phyloP scores from a whole-genome alignment of 64 coral and sea anemone species.

The Dendrophyllia cribrosa region DNA sequence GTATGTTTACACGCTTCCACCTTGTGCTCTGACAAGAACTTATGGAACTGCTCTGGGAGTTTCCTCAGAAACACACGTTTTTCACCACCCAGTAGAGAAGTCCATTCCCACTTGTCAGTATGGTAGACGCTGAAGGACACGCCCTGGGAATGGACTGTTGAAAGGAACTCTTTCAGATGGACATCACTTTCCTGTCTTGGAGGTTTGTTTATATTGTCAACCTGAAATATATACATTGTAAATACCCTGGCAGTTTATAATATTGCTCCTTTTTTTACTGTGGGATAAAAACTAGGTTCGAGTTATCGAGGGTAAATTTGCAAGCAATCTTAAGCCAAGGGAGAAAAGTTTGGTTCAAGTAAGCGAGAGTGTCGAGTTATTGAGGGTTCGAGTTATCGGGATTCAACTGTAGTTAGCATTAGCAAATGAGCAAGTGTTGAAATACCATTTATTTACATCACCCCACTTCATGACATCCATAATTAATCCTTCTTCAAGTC shows the following conservation, averaged over 20 bases:
- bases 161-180: background rate
- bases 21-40: background rate
- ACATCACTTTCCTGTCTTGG: background rate
- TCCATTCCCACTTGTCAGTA: slow-evolving; percentile 45
- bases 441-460: slow-evolving; percentile 18
- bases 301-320: no score
- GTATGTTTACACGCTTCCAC: background rate
- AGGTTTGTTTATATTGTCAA: background rate
- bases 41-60: slow-evolving; percentile 47
- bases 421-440: background rate
- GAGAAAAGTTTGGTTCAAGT: no score
- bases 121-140: slow-evolving; percentile 18
- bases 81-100: slow-evolving; percentile 29
- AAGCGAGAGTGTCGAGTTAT: no score
- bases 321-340: no score
- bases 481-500: slow-evolving; percentile 20
- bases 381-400: no score
- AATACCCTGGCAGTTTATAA: background rate
- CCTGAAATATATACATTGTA: background rate
- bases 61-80: slow-evolving; percentile 34
- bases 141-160: slow-evolving; percentile 17
- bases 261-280: background rate
- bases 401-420: no score
- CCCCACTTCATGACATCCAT: slow-evolving; percentile 37
- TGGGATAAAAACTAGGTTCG: no score